Base-by-base conservation (phyloP, 1,140 invertebrate species). In the Scaptomyza graminum region DNA sequence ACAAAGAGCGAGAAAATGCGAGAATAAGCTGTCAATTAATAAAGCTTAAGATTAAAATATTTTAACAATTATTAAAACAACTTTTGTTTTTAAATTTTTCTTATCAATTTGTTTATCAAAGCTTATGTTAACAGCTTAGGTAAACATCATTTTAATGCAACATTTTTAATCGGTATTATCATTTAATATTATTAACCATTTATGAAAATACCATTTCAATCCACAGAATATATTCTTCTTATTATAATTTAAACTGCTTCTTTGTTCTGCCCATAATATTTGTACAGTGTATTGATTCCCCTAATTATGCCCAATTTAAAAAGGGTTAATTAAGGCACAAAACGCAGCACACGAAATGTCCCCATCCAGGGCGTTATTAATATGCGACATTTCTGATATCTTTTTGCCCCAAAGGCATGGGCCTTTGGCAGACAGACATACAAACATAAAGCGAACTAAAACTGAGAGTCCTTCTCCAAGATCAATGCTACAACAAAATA, bases 241-340 rank as follows among this genome's bases (percentile, higher is more conserved):
- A 57, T n/a, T n/a, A 31, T 15, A 43, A 9, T 1, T 15, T 12
- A 18, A 43, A 7, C 43, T 28, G 28, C 1, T 28, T 6, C 7
- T 11, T 13, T 2, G 0, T 2, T 12, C 1, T n/a, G n/a, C n/a
- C n/a, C n/a, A n/a, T 41, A 3, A 28, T 0, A 0, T 77, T 79
- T 78, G 22, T 84, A n/a, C 74, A 77, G 81, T 84, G 81, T 8
- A 72, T 47, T 43, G 16, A 39, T 16, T 47, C 62, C 76, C 79
- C 84, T 88, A 88, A 88, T 88, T 88, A 88, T 90, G 84, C 79
- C 81, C 90, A 90, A 90, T 90, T 90, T 90, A 90, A 90, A 90
- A 90, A 90, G 79, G 90, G 90, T 90, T 90, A 90, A 90, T 90
- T 90, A 90, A 90, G 88, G 87, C 82, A 76, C 83, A 81, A 82